Evolutionary conservation across 1,140 invertebrate genomes (phyloP).

Genomic region (Spodoptera litura): DNA sequence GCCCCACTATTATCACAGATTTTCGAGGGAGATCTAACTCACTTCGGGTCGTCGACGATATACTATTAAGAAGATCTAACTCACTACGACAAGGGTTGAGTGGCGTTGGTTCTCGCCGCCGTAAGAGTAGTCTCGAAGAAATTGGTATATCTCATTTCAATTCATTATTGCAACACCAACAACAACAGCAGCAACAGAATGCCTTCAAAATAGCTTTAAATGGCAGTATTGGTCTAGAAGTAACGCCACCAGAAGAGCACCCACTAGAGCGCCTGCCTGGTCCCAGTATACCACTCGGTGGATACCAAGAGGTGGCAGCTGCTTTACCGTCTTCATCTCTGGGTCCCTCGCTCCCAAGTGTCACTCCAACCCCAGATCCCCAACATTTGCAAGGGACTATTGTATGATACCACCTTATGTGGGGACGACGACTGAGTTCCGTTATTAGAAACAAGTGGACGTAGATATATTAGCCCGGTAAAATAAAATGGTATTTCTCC

Average conservation of each 20-base stretch:
- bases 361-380: conserved; percentile 87
- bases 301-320: conserved; percentile 82
- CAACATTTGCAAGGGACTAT: conserved; percentile 95
- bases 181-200: conserved; percentile 88
- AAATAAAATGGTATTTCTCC: conserved; percentile 13
- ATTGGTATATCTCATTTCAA: conserved; percentile 93
- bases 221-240: conserved; percentile 94
- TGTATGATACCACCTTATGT: conserved; percentile 97
- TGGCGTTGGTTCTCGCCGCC: conserved; percentile 83
- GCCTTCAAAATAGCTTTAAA: conserved; percentile 94
- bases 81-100: conserved; percentile 92
- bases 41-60: conserved; percentile 93
- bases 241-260: conserved; percentile 93
- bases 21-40: conserved; percentile 94
- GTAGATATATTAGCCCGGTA: conserved; percentile 63
- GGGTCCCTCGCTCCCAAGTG: conserved; percentile 72
- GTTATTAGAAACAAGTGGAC: conserved; percentile 90
- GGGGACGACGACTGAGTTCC: conserved; percentile 92
- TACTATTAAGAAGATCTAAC: conserved; percentile 93
- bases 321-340: conserved; percentile 85
- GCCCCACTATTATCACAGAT: conserved; percentile 91
- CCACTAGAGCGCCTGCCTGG: conserved; percentile 86
- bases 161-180: conserved; percentile 87
- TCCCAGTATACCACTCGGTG: conserved; percentile 65
- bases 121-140: conserved; percentile 94